These are phyloP conservation scores for Pentamera pediparva DNA, from an alignment of 53 echinoderm and acorn worm genomes.

Conservation along the genomic window DNA sequence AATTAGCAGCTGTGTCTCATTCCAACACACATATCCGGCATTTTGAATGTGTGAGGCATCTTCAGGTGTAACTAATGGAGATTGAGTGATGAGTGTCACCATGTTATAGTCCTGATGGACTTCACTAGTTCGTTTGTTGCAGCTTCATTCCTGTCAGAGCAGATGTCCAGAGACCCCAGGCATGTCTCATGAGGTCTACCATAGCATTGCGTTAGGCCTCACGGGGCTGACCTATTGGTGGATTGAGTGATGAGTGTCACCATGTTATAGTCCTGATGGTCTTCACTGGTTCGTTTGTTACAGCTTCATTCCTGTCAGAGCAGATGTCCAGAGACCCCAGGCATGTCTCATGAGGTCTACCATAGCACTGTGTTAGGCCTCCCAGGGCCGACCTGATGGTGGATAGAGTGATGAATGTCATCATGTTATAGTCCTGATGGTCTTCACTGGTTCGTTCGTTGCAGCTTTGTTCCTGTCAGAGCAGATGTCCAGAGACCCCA, in stretches of 20 bases:
- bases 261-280: neutral
- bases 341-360: conserved; percentile 56
- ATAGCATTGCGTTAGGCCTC: too few relatives aligned
- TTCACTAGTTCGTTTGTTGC: neutral
- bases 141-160: conserved; percentile 60
- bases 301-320: conserved; percentile 57
- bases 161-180: conserved; percentile 84
- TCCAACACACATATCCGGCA: too few relatives aligned
- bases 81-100: neutral
- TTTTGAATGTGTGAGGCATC: too few relatives aligned
- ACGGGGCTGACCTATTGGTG: too few relatives aligned
- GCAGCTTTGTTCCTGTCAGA: conserved; percentile 53
- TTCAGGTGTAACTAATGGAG: too few relatives aligned
- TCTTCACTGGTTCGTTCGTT: neutral
- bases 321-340: conserved; percentile 82
- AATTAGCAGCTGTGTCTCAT: too few relatives aligned
- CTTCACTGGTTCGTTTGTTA: neutral
- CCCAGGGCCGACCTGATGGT: conserved; percentile 33
- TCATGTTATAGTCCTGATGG: too few relatives aligned
- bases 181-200: conserved; percentile 49
- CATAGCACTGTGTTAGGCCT: conserved; percentile 66
- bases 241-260: neutral
- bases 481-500: conserved; percentile 85
- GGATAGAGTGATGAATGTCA: neutral
- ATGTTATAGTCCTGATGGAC: neutral